Evolutionary conservation across 2,888 invertebrate genomes (phyloP).

Genomic region (Mellilla xanthometata): DNA sequence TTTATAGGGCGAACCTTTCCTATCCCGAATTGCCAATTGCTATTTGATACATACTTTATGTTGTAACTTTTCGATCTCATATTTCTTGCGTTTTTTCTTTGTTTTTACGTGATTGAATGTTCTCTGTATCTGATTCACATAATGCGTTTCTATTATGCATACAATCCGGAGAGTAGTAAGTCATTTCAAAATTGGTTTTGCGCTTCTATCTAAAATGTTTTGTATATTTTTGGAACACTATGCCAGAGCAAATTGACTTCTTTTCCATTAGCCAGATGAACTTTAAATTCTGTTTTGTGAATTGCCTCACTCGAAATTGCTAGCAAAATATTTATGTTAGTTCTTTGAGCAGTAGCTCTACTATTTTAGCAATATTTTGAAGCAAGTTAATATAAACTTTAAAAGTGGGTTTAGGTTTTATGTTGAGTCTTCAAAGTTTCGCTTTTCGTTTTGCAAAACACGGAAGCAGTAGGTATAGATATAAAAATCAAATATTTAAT

Average conservation of each 20-base stretch:
- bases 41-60: constrained; percentile 77
- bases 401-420: too few species aligned
- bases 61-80: constrained; percentile 70
- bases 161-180: constrained; percentile 27
- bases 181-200: constrained; percentile 20
- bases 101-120: constrained; percentile 47
- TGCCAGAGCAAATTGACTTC: neutral
- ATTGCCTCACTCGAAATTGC: neutral
- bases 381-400: too few species aligned
- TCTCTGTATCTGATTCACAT: constrained; percentile 29
- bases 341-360: constrained; percentile 13
- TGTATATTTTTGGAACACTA: constrained; percentile 1
- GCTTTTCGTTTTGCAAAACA: too few species aligned
- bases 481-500: too few species aligned
- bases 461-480: too few species aligned
- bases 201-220: constrained; percentile 9
- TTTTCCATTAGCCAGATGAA: constrained; percentile 13
- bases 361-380: too few species aligned
- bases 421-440: too few species aligned
- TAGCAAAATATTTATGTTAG: neutral
- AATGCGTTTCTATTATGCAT: constrained; percentile 31
- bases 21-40: constrained; percentile 79
- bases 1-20: constrained; percentile 78
- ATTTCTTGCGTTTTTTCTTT: constrained; percentile 60
- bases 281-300: constrained; percentile 4